Conservation (phyloP, 2,113 vertebrate genomes). For the Bufo bufo region DNA sequence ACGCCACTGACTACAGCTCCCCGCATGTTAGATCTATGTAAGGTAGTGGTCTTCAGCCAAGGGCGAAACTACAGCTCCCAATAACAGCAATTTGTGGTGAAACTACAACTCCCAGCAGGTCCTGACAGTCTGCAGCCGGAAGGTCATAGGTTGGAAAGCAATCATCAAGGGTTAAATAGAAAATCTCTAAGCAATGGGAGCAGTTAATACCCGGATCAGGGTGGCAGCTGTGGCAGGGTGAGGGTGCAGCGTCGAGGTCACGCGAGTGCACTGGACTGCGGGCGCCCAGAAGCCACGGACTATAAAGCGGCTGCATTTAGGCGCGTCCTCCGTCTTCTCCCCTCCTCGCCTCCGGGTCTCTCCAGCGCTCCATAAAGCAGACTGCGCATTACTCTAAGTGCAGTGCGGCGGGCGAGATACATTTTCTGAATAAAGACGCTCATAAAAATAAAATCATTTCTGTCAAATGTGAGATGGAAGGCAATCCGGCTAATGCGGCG, state of each 20-base stretch:
- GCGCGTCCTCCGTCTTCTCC: background rate
- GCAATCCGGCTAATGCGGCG: slow-evolving; percentile 10
- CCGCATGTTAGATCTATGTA: no score
- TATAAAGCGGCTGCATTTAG: background rate
- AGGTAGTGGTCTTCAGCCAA: no score
- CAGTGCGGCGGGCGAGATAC: background rate
- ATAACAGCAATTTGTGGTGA: no score
- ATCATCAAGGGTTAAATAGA: background rate
- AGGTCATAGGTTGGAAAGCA: background rate
- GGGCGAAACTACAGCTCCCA: no score
- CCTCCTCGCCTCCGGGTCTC: slow-evolving; percentile 30
- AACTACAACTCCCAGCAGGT: background rate
- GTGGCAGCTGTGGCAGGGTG: background rate
- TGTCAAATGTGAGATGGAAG: slow-evolving; percentile 21
- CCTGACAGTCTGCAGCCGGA: background rate
- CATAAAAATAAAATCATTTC: slow-evolving; percentile 27
- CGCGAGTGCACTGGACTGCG: background rate
- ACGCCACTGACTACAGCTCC: no score
- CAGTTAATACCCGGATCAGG: background rate
- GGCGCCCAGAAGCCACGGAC: background rate
- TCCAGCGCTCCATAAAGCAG: slow-evolving; percentile 11
- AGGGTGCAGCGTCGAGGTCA: background rate
- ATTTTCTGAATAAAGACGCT: slow-evolving; percentile 1
- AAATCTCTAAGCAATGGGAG: background rate
- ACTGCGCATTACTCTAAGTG: background rate